phyloP scores from a whole-genome alignment of 1,140 invertebrate species.

The Scaptomyza graminum region DNA sequence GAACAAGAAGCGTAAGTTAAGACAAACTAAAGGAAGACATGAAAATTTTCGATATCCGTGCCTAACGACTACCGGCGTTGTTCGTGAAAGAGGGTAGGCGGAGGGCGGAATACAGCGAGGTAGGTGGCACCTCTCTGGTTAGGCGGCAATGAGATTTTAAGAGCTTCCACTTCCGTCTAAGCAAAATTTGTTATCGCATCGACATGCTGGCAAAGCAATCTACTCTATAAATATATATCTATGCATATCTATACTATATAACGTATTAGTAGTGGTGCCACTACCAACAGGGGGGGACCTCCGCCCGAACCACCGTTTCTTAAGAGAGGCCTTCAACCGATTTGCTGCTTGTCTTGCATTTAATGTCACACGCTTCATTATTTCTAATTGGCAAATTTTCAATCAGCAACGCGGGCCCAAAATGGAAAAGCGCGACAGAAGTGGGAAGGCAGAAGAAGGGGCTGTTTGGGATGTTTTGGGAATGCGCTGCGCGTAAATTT shows the following conservation, averaged over 20 bases:
- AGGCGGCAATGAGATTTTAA: constrained; percentile 77
- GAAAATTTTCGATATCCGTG: constrained; percentile 82
- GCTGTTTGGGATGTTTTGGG: constrained; percentile 48
- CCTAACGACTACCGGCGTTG: constrained; percentile 65
- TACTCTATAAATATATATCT: constrained; percentile 2
- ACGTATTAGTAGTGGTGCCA: constrained; percentile 39
- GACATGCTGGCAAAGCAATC: constrained; percentile 44
- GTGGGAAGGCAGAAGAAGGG: background rate
- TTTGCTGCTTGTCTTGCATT: constrained; percentile 81
- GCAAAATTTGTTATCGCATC: constrained; percentile 77
- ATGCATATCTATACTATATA: constrained; percentile 21
- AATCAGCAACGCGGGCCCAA: constrained; percentile 64
- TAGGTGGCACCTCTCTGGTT: background rate
- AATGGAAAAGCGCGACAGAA: constrained; percentile 22
- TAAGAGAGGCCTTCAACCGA: constrained; percentile 54
- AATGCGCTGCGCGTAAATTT: constrained; percentile 76
- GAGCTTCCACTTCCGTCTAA: constrained; percentile 77
- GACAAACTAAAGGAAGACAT: constrained; percentile 82
- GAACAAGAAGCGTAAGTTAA: constrained; percentile 50
- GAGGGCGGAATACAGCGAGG: background rate
- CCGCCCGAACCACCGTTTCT: background rate
- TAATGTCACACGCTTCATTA: constrained; percentile 82
- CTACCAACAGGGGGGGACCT: constrained; percentile 1
- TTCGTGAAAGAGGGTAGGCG: background rate
- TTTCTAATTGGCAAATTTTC: constrained; percentile 83